Evolutionary conservation across 2,888 invertebrate species (phyloP), one percentile per base, ranked within the genome.

Genomic region (Aphodius sticticus): DNA sequence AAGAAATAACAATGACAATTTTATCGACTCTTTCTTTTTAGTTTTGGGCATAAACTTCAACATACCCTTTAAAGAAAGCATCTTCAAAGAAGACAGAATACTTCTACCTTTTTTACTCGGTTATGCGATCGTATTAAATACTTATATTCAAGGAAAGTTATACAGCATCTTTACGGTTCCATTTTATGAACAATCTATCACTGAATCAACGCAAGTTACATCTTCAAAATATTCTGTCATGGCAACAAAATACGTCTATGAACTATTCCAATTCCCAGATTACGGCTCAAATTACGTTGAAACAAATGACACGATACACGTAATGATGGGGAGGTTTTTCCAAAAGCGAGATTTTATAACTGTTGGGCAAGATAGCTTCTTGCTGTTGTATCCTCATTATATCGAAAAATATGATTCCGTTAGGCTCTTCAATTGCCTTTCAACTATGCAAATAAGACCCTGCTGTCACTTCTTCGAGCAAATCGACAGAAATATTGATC

Each of bases 81-180:
- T 53, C 53, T 53, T 53, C 53, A 53, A 53, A 53, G 53, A 12
- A 53, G 53, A 12, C 7, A 53, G 12, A 53, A 2, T 53, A 12
- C 1, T 53, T 1, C 1, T 53, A 53, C 1, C 9, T 7, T 53
- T 53, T 0, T 2, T 53, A 1, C 4, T 53, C 1, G 53, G 7
- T 9, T 53, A 53, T 12, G 7, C 6, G 7, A 53, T 53, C 7
- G 12, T 53, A 7, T 53, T 9, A 7, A 53, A 53, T 5, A 53
- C 53, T 2, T 53, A 53, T 12, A 53, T 53, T 9, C 53, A 53
- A 53, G 53, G 53, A 53, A 53, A 53, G 12, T 5, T 53, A 12
- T 53, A 53, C 53, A 53, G 53, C 53, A 53, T 53, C 53, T 53
- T 37, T n/a, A 74, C 74, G 4, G 74, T 74, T 74, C 36, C 74